phyloP scores from a whole-genome alignment of 2,113 vertebrate species.

The Plotosus lineatus region DNA sequence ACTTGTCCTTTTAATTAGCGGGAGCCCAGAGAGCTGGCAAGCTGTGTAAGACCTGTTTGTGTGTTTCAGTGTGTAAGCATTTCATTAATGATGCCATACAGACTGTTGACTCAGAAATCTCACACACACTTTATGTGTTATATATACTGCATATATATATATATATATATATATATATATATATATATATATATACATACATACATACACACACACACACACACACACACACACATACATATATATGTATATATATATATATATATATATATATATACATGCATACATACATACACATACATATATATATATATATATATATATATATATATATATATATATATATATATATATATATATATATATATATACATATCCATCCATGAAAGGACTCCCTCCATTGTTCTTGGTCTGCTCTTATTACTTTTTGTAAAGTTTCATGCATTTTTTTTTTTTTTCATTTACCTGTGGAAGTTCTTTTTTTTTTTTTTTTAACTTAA shows the following conservation, averaged over 20 bases:
- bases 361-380: not conserved
- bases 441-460: not conserved
- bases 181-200: no score
- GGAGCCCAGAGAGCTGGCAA: not conserved
- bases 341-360: no score
- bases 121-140: no score
- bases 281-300: no score
- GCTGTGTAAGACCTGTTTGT: conserved; percentile 11
- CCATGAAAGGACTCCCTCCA: not conserved
- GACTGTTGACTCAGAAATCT: not conserved
- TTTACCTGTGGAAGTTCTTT: not conserved
- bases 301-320: no score
- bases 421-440: not conserved
- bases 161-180: no score
- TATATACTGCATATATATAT: no score
- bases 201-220: no score
- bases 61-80: not conserved
- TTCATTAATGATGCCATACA: conserved; percentile 18
- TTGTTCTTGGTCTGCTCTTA: not conserved
- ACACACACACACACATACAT: not conserved
- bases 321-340: no score
- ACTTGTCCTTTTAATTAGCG: conserved; percentile 4
- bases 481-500: no score
- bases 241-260: no score
- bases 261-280: no score